phyloP scores from a whole-genome alignment of 1,140 invertebrate genomes.

The Druon quercuslanigerum region DNA sequence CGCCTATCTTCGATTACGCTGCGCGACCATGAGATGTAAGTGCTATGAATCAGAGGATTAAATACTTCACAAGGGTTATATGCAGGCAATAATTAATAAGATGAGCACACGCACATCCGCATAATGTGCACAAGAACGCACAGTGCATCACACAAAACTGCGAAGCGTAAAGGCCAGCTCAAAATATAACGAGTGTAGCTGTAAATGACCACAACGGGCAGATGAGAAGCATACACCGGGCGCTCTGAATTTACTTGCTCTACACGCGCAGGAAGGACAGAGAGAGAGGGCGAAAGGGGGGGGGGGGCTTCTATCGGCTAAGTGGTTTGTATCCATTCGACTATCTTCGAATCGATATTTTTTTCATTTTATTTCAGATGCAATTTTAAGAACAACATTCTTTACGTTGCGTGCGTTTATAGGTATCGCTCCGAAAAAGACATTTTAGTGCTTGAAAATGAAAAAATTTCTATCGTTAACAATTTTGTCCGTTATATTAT shows the following conservation, averaged over 20 bases:
- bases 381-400: slow-evolving; percentile 1
- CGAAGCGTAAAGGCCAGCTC: slow-evolving; percentile 6
- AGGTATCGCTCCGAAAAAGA: not conserved
- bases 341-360: slow-evolving; percentile 8
- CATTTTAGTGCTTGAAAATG: not conserved
- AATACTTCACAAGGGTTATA: slow-evolving; percentile 23
- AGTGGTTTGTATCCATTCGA: slow-evolving; percentile 18
- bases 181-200: slow-evolving; percentile 12
- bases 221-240: slow-evolving; percentile 1
- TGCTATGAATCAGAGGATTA: slow-evolving; percentile 15
- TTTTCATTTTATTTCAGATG: not conserved
- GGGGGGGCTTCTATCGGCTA: not conserved
- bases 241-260: slow-evolving; percentile 19
- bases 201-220: slow-evolving; percentile 20
- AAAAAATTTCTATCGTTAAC: not conserved
- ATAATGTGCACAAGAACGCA: slow-evolving; percentile 21
- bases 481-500: not conserved
- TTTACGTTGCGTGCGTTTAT: not conserved
- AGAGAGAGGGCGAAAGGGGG: not conserved
- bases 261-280: not conserved
- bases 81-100: slow-evolving; percentile 24
- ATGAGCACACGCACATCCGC: slow-evolving; percentile 12
- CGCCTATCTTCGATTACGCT: not conserved
- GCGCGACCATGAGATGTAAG: slow-evolving; percentile 13
- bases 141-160: not conserved